Conservation (phyloP, 2,888 invertebrate genomes). For the Lithosia quadra region DNA sequence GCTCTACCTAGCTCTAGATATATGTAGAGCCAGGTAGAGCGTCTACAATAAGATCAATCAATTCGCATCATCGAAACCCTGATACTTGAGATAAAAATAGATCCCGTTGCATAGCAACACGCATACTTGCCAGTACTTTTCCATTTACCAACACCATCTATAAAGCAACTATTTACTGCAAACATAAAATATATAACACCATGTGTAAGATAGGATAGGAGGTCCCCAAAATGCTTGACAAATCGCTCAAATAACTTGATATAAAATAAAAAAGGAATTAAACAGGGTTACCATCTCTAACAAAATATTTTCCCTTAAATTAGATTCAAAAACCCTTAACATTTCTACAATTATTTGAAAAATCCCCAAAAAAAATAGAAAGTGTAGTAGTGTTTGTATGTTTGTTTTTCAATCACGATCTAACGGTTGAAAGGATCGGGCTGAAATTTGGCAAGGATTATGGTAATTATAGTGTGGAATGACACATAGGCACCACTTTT, state of each 20-base stretch:
- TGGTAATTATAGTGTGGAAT: too few species aligned
- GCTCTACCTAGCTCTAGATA: too few species aligned
- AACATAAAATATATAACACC: neutral
- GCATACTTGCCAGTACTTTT: neutral
- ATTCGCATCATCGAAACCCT: slow-evolving; percentile 6
- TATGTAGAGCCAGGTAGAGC: neutral
- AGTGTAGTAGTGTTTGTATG: too few species aligned
- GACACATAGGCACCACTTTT: too few species aligned
- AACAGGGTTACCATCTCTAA: too few species aligned
- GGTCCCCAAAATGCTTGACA: slow-evolving; percentile 11
- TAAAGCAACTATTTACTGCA: neutral
- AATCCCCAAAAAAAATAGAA: too few species aligned
- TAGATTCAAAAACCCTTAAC: too few species aligned
- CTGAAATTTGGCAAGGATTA: too few species aligned
- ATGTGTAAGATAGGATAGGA: neutral
- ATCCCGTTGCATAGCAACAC: slow-evolving; percentile 10
- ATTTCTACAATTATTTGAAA: too few species aligned
- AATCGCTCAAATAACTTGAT: slow-evolving; percentile 11
- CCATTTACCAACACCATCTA: neutral
- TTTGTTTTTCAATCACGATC: too few species aligned
- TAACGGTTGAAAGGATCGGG: too few species aligned
- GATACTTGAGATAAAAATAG: slow-evolving; percentile 10
- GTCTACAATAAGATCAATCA: slow-evolving; percentile 8
- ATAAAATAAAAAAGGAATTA: slow-evolving; percentile 46
- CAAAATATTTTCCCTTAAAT: too few species aligned